Evolutionary conservation across 2,113 vertebrate species (phyloP).

Genomic region (Malurus melanocephalus): DNA sequence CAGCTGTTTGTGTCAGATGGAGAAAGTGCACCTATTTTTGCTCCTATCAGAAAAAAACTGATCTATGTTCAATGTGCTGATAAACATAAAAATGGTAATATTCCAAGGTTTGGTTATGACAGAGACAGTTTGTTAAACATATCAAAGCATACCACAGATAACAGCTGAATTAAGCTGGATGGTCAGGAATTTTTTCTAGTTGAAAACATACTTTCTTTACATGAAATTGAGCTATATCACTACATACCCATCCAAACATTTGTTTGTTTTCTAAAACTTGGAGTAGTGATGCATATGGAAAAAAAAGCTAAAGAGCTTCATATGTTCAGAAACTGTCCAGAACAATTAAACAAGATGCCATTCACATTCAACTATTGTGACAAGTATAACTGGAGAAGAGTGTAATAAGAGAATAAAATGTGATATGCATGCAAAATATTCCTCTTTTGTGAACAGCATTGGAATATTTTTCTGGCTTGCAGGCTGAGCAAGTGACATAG

Average conservation of each 20-base stretch:
- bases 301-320: not conserved
- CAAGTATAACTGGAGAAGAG: not conserved
- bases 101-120: not conserved
- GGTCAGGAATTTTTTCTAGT: not conserved
- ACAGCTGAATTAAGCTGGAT: not conserved
- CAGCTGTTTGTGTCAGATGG: not conserved
- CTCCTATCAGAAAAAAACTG: not conserved
- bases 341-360: not conserved
- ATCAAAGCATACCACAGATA: slow-evolving; percentile 22
- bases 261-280: not conserved
- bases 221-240: not conserved
- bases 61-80: not conserved
- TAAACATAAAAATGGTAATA: slow-evolving; percentile 14
- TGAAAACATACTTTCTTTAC: not conserved
- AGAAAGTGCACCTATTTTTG: not conserved
- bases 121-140: not conserved
- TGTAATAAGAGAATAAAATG: not conserved
- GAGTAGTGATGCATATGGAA: not conserved
- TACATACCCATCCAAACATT: not conserved
- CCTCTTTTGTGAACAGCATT: not conserved
- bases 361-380: slow-evolving; percentile 1
- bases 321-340: not conserved
- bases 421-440: not conserved
- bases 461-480: not conserved
- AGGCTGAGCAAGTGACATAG: not conserved